A percentile compares a stretch with the other conserved stretches of the same genome.
phyloP scores from a whole-genome alignment of 37 sponge, comb jelly and placozoan species.

The Bolinopsis microptera region DNA sequence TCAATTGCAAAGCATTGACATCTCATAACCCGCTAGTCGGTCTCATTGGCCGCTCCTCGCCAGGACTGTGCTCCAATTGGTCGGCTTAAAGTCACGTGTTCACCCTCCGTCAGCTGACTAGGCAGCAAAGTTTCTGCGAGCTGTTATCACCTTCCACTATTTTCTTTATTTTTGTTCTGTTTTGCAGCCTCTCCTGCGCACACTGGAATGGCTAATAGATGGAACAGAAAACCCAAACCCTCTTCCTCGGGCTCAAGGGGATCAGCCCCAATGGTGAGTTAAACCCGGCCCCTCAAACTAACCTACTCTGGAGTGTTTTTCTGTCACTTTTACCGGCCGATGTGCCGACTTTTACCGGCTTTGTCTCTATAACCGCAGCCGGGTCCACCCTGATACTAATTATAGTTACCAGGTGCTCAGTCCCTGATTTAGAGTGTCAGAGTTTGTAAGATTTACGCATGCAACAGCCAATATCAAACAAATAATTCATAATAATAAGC shows the following conservation, averaged over 20 bases:
- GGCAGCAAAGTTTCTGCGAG: neutral
- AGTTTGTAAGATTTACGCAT: neutral
- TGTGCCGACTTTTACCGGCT: too few relatives aligned
- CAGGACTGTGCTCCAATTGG: neutral
- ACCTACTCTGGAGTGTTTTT: too few relatives aligned
- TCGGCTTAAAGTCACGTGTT: neutral
- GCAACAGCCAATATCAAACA: neutral
- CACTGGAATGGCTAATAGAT: conserved; percentile 61
- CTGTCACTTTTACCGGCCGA: too few relatives aligned
- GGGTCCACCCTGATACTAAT: neutral
- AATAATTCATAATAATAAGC: too few relatives aligned
- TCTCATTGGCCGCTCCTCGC: neutral
- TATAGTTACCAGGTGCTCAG: neutral
- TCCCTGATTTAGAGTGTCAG: neutral
- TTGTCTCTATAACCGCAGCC: neutral
- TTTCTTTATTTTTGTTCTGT: conserved; percentile 64
- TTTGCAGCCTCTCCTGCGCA: conserved; percentile 38
- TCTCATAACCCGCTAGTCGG: neutral
- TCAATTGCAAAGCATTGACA: neutral
- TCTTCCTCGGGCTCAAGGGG: neutral
- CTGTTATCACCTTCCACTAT: conserved; percentile 43
- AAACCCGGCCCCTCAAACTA: neutral
- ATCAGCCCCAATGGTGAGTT: neutral
- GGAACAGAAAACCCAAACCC: conserved; percentile 44
- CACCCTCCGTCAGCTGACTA: neutral